These are phyloP conservation scores for Apantesis nais DNA, from an alignment of 2,888 invertebrate species.

Conservation along the genomic window DNA sequence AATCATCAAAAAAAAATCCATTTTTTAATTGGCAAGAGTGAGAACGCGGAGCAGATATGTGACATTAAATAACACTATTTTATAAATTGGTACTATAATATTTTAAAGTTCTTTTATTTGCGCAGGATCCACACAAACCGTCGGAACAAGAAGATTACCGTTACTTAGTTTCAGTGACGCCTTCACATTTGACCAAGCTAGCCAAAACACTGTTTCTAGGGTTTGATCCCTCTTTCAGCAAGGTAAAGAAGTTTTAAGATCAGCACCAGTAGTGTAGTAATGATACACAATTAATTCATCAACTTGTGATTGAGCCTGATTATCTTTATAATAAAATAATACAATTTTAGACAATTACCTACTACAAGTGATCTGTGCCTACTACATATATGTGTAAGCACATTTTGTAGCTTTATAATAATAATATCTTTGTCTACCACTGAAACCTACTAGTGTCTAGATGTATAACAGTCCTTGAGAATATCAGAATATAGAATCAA, in stretches of 20 bases:
- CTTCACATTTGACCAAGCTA: constrained; percentile 61
- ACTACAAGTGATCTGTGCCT: no score
- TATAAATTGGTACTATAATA: not conserved
- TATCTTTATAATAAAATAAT: no score
- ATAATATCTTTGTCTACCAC: no score
- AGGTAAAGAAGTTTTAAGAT: constrained; percentile 49
- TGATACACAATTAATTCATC: not conserved
- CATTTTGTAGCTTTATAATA: no score
- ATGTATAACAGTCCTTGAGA: no score
- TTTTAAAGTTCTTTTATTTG: no score
- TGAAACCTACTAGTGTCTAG: no score
- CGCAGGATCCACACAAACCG: constrained; percentile 6
- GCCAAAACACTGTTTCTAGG: constrained; percentile 61
- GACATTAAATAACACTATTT: not conserved
- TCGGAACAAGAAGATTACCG: constrained; percentile 3
- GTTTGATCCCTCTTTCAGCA: constrained; percentile 65
- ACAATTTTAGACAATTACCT: no score
- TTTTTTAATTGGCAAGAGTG: no score
- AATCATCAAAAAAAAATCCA: no score
- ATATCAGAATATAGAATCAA: no score
- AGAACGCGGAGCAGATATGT: not conserved
- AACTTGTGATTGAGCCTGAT: not conserved
- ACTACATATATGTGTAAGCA: no score
- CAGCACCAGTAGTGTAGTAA: not conserved
- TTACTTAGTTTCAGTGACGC: constrained; percentile 22